A percentile compares a stretch with the other conserved stretches of the same genome.
phyloP scores from a whole-genome alignment of 2,113 vertebrate genomes.

The Athene cunicularia region DNA sequence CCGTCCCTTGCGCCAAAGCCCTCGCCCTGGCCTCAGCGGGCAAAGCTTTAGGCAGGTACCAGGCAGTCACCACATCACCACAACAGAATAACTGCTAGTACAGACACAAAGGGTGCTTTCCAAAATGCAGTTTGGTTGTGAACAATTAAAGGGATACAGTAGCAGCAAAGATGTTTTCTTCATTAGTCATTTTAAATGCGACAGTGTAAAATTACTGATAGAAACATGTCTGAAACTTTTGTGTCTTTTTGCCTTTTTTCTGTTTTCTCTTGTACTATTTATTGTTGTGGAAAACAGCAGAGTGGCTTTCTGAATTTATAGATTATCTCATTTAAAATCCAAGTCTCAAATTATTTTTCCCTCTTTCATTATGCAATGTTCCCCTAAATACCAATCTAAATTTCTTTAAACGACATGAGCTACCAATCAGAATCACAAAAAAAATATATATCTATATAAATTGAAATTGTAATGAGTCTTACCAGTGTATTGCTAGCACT shows the following conservation, averaged over 20 bases:
- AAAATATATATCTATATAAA: slow-evolving; percentile 32
- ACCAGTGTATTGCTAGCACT: slow-evolving; percentile 41
- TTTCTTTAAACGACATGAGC: not conserved
- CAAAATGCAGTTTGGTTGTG: not conserved
- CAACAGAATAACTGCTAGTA: fast-evolving
- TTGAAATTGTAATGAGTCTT: slow-evolving; percentile 62
- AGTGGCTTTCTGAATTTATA: not conserved
- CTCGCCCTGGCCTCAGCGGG: fast-evolving
- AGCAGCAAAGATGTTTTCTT: not conserved
- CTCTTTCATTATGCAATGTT: not conserved
- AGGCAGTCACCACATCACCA: not conserved
- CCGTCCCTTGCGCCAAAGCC: not conserved
- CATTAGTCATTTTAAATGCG: not conserved
- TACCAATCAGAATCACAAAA: slow-evolving; percentile 29
- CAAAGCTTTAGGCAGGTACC: not conserved
- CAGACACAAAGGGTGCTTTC: not conserved
- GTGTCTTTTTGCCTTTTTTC: not conserved
- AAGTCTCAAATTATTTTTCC: not conserved
- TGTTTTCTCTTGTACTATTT: not conserved
- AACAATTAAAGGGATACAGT: not conserved
- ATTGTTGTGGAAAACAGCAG: not conserved
- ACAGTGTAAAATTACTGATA: not conserved
- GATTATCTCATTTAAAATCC: not conserved
- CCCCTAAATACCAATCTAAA: not conserved
- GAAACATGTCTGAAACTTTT: slow-evolving; percentile 1